Base-by-base conservation (phyloP, 1,140 invertebrate genomes). In the Pristionchus pacificus region DNA sequence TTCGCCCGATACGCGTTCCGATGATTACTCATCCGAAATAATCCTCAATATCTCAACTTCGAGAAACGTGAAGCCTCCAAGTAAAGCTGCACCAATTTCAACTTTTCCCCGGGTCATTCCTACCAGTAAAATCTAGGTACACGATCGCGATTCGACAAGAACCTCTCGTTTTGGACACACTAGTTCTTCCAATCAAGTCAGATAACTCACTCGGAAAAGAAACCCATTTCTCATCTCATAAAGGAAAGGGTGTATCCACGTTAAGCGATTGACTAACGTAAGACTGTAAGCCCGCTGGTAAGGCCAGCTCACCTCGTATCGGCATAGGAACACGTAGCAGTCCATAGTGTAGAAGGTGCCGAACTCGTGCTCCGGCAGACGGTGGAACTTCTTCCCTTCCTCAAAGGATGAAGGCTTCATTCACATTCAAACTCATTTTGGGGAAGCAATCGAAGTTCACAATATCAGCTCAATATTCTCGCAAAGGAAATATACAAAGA, bases 321-420 rank as follows among this genome's bases (percentile, higher is more conserved):
- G 89, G 84, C 95, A 98, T 0, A 98, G 87, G 85, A 98, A 97
- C 15, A 98, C 95, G 82, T 99, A 99, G 85, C 95, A 98, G 85
- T 98, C 95, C 76, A 90, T 90, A 70, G 91, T 93, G 85, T 96
- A 91, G 86, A 98, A 98, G 76, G 89, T 89, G 78, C 93, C 95
- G 28, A 95, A 86, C 86, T 98, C 96, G 83, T 95, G 89, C 85
- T 97, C 92, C 0, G 95, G 95, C 62, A 98, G 86, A 19, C 92
- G 88, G 10, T 96, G 93, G 87, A 98, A 99, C 85, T 97, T 96
- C 80, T 93, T 92, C 0, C 92, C 93, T 87, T 79, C 80, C 77
- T 79, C 28, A 71, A 78, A 63, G 27, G 19, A 27, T 74, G 14
- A 68, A 25, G 28, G 61, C n/a, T 14, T 61, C 10, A 14, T 19